Evolutionary conservation across 2,113 vertebrate genomes (phyloP).

Genomic region (Tetrax tetrax): DNA sequence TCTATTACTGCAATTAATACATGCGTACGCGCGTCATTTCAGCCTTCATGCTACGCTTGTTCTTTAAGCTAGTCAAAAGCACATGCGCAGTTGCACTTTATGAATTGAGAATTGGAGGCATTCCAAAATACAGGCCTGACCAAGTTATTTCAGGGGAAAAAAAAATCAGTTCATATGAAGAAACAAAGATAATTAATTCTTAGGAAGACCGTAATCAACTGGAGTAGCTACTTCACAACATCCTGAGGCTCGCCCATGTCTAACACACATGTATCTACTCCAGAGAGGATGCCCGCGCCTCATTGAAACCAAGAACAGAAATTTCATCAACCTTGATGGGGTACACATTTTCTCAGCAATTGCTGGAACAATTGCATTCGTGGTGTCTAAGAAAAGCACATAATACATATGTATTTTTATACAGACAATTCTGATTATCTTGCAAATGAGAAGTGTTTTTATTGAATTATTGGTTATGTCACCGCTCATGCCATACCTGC

Average conservation of each 20-base stretch:
- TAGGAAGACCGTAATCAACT: not conserved
- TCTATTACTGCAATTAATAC: not conserved
- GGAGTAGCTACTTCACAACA: rapidly evolving
- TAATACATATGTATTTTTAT: rapidly evolving
- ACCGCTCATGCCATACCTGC: no score
- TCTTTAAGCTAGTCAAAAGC: not conserved
- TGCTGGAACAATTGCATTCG: not conserved
- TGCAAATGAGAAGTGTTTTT: not conserved
- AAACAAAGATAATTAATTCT: not conserved
- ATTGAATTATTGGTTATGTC: not conserved
- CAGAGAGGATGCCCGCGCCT: not conserved
- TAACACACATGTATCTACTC: rapidly evolving
- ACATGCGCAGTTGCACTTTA: not conserved
- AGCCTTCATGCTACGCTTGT: not conserved
- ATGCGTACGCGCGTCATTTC: rapidly evolving
- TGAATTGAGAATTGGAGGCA: not conserved
- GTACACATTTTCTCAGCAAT: not conserved
- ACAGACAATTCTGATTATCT: no score
- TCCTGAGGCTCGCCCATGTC: not conserved
- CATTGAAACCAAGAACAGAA: not conserved
- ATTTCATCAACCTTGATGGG: rapidly evolving
- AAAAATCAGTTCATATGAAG: not conserved
- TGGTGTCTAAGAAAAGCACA: not conserved
- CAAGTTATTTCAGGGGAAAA: not conserved
- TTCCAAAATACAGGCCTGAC: not conserved